Evolutionary conservation across 2,113 vertebrate species (phyloP), one percentile per base, ranked within the genome.

Genomic region (Microtus ochrogaster): DNA sequence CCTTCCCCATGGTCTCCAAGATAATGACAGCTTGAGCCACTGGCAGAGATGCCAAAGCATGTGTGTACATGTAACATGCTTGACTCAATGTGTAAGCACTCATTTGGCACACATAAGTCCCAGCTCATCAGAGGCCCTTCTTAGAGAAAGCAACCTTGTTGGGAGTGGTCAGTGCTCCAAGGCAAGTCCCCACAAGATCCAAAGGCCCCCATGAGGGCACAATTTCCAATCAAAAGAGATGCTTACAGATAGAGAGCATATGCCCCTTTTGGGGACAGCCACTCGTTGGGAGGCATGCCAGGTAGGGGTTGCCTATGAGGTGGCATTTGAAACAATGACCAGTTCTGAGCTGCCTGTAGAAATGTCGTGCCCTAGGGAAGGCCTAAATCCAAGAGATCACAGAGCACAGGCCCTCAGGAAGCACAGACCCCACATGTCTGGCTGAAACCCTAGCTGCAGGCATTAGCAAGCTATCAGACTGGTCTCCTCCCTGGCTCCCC

Each of bases 81-180:
- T 55, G 55, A 10, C 17, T 21, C 3, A 0, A 26, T 7, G 16
- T 44, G 26, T 44, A 28, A 13, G 30, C 17, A 7, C 3, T 78
- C 0, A 0, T 47, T 52, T 4, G 21, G 21, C 36, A 13, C 5
- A 14, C 41, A 28, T 3, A 72, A 72, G 86, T 30, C 85, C 96
- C 92, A 66, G 17, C 28, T 41, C 58, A 86, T 33, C 55, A 14
- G 77, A 36, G 94, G 89, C 0, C 78, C 92, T 89, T 13, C 26
- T 49, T 7, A 28, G 22, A 11, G 22, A 93, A 96, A 97, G 70
- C 91, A 93, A 96, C 26, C 7, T 58, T 93, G 33, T 72, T 14
- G 83, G 55, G 30, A 77, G 52, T 47, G 22, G 36, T 41, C 13
- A 68, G 39, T 65, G 61, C 28, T 89, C 47, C 66, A 58, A 70